Evolutionary conservation across 2,888 invertebrate species (phyloP).

Genomic region (Meteorus cinctellus): DNA sequence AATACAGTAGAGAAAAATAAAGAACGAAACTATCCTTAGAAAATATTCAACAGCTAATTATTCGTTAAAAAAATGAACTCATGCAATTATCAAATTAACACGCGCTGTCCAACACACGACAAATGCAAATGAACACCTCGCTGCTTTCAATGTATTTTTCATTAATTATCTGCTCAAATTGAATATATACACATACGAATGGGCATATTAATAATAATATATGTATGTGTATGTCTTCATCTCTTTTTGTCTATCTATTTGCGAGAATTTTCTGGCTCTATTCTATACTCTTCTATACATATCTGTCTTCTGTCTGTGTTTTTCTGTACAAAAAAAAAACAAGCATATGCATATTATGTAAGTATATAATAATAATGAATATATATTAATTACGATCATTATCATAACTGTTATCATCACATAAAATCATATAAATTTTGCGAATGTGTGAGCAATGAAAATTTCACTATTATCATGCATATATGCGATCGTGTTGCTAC

Average conservation of each 20-base stretch:
- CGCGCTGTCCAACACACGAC: slow-evolving; percentile 61
- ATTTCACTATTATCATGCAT: neutral
- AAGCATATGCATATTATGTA: slow-evolving; percentile 37
- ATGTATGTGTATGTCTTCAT: slow-evolving; percentile 49
- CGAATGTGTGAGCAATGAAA: neutral
- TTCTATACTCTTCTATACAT: slow-evolving; percentile 48
- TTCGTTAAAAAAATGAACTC: slow-evolving; percentile 9
- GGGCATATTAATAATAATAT: slow-evolving; percentile 49
- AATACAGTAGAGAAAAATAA: slow-evolving; percentile 12
- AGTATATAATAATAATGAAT: slow-evolving; percentile 38
- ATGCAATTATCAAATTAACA: slow-evolving; percentile 43
- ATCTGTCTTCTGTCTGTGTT: slow-evolving; percentile 45
- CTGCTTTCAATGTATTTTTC: slow-evolving; percentile 72
- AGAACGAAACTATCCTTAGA: slow-evolving; percentile 2
- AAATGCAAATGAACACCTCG: slow-evolving; percentile 70
- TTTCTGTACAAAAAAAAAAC: slow-evolving; percentile 42
- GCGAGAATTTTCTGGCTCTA: slow-evolving; percentile 46
- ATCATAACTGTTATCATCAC: neutral
- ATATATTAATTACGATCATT: neutral
- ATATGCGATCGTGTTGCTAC: slow-evolving; percentile 42
- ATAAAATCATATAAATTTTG: neutral
- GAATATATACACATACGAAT: slow-evolving; percentile 50
- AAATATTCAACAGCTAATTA: slow-evolving; percentile 7
- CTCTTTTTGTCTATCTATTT: slow-evolving; percentile 58
- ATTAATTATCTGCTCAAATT: slow-evolving; percentile 60